phyloP scores from a whole-genome alignment of 2,113 vertebrate species.

The Tupaia tana region DNA sequence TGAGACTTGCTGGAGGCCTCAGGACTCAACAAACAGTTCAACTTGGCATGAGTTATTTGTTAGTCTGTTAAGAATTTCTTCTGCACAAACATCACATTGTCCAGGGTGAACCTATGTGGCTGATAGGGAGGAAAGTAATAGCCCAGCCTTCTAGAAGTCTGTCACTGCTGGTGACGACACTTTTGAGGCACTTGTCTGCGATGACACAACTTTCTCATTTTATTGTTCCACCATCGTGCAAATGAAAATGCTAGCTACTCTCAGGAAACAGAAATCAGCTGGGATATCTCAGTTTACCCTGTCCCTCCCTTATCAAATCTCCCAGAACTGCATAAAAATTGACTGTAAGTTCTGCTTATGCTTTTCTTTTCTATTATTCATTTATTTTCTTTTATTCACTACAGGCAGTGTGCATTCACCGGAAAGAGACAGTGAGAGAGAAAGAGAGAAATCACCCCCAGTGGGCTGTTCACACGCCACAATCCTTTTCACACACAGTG shows the following conservation, averaged over 20 bases:
- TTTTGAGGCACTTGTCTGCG: neutral
- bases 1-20: neutral
- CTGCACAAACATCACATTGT: slow-evolving; percentile 25
- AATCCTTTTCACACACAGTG: too few species aligned
- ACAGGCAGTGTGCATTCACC: too few species aligned
- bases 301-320: neutral
- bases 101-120: slow-evolving; percentile 14
- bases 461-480: too few species aligned
- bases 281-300: neutral
- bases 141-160: neutral
- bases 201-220: neutral
- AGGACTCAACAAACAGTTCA: neutral
- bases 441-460: too few species aligned
- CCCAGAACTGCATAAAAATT: neutral
- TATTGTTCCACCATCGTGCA: neutral
- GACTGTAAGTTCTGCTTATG: neutral
- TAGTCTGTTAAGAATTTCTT: slow-evolving; percentile 56
- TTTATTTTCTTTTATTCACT: too few species aligned
- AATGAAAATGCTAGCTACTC: neutral
- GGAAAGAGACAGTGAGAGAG: too few species aligned
- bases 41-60: neutral
- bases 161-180: neutral
- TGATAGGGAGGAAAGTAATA: accelerated
- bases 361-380: neutral
- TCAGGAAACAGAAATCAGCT: neutral